Percentiles rank a stretch among this genome's conserved stretches.
phyloP scores from a whole-genome alignment of 2,888 invertebrate species.

The Seira musarum region DNA sequence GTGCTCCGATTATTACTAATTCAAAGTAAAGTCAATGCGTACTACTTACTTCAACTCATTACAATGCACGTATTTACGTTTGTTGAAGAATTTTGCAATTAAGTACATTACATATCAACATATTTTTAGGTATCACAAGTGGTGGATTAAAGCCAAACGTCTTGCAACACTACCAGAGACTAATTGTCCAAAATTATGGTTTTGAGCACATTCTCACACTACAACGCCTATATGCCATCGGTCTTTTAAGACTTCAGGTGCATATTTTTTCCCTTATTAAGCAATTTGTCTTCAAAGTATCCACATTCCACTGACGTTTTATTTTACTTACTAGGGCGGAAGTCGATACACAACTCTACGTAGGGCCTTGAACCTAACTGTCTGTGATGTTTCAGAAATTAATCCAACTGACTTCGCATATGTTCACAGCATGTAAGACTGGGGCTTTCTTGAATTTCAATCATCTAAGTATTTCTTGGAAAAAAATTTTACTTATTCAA shows the following conservation, averaged over 20 bases:
- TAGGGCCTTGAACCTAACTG: conserved; percentile 84
- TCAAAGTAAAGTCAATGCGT: conserved; percentile 83
- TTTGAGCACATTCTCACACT: conserved; percentile 86
- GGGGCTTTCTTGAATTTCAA: background rate
- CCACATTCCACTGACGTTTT: conserved; percentile 2
- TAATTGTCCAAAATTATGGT: conserved; percentile 89
- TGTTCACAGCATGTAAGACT: conserved; percentile 69
- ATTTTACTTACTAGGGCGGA: conserved; percentile 56
- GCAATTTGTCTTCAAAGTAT: conserved; percentile 18
- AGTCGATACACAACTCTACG: conserved; percentile 71
- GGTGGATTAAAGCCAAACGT: conserved; percentile 95
- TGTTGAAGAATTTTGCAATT: too few species aligned
- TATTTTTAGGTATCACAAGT: conserved; percentile 64
- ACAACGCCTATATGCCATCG: conserved; percentile 89
- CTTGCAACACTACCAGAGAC: conserved; percentile 82
- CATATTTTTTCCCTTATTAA: background rate
- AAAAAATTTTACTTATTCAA: background rate
- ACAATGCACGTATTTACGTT: background rate
- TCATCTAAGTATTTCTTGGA: too few species aligned
- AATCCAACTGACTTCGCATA: conserved; percentile 74
- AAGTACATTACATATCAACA: background rate
- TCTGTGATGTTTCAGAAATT: conserved; percentile 89
- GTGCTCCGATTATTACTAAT: conserved; percentile 91
- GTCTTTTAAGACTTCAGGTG: conserved; percentile 82
- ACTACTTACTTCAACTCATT: conserved; percentile 71